Base-by-base conservation (phyloP, 2,113 vertebrate genomes). In the Panurus biarmicus region DNA sequence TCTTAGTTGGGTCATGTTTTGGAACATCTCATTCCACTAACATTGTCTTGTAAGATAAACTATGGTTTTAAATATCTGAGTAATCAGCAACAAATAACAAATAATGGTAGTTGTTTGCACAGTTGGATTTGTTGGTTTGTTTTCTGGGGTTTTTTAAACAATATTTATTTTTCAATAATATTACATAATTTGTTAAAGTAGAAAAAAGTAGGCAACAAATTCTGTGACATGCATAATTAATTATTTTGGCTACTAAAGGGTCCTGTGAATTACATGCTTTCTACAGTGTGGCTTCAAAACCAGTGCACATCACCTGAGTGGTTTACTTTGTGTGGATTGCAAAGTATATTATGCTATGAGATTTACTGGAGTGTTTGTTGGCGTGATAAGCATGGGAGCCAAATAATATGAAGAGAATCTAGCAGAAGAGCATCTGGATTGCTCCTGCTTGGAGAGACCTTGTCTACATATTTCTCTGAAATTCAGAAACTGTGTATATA, bases 391-490 rank as follows among this genome's bases (percentile, higher is more conserved):
- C 44, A 77, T 25, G 82, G 89, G 80, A 92, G 73, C 47, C 87
- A 96, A 85, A 86, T 96, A 89, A 87, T 89, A 38, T 71, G 21
- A 51, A 29, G 65, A 69, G 40, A 82, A 74, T 81, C 50, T 71
- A 88, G 36, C 69, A 94, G 40, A 73, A 81, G 92, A 92, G 57
- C 89, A 95, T 75, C 75, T 95, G 87, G 77, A 54, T 47, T 87
- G 29, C 6, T 44, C 50, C 87, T 73, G 61, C 42, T 78, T 89
- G 62, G 86, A 62, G 67, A 31, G 33, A 54, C 35, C 20, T 81
- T 83, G 74, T 35, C 57, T 67, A 26, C 70, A 90, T 84, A 13
- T 89, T 91, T 90, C 70, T 94, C 62, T 81, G 44, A 72, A 74
- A 54, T 92, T 94, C 64, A 62, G 51, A 86, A 95, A 77, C 14